phyloP scores from a whole-genome alignment of 2,797 vertebrate genomes.

The Macrochelys suwanniensis region DNA sequence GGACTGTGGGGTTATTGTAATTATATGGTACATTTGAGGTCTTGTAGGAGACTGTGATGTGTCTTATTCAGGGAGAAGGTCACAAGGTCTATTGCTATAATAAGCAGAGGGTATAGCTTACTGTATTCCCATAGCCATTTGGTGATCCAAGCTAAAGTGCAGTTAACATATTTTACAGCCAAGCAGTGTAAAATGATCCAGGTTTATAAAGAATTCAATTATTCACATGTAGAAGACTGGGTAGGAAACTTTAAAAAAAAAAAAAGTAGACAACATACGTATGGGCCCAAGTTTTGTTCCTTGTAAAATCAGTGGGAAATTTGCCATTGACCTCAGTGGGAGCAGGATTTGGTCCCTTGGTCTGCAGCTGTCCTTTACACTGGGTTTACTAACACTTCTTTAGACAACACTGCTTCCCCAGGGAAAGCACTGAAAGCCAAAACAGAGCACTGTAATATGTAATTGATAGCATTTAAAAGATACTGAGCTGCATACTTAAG shows the following conservation, averaged over 20 bases:
- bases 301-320: background rate
- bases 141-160: background rate
- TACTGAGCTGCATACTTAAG: background rate
- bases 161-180: background rate
- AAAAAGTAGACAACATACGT: background rate
- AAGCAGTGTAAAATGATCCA: background rate
- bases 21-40: background rate
- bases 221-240: background rate
- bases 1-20: background rate
- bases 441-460: background rate
- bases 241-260: background rate
- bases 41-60: background rate
- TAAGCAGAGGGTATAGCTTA: background rate
- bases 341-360: fast-evolving
- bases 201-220: background rate
- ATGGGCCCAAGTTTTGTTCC: fast-evolving
- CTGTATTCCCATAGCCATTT: background rate
- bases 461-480: background rate
- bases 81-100: background rate
- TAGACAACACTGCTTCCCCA: fast-evolving
- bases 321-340: background rate
- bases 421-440: background rate
- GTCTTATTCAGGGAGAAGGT: background rate
- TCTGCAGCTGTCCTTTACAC: background rate
- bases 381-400: background rate